Conservation (phyloP, 2,888 invertebrate species). For the Eupithecia abbreviata region DNA sequence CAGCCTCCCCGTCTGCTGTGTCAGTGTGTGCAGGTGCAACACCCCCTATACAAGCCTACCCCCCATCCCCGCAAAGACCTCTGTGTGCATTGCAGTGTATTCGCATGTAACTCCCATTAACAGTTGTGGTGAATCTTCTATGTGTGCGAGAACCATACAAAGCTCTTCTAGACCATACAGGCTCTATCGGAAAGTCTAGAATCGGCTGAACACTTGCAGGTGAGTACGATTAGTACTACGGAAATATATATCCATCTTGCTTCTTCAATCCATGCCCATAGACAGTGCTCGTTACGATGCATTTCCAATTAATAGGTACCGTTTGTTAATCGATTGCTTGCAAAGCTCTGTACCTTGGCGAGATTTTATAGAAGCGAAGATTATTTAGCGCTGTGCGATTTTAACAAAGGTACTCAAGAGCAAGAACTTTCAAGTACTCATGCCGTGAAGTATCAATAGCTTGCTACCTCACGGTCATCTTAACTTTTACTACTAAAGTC, state of each 20-base stretch:
- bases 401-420: background rate
- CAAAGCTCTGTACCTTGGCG: conserved; percentile 24
- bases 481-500: background rate
- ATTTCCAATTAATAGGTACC: background rate
- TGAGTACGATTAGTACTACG: conserved; percentile 1
- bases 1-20: conserved; percentile 40
- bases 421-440: background rate
- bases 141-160: conserved; percentile 30
- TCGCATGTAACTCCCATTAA: conserved; percentile 33
- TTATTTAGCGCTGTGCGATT: conserved; percentile 3
- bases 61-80: conserved; percentile 50
- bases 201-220: conserved; percentile 14
- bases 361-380: background rate
- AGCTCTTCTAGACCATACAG: conserved; percentile 18
- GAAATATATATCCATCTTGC: conserved; percentile 4
- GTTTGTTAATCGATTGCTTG: background rate
- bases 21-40: conserved; percentile 51
- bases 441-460: background rate
- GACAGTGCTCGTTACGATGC: background rate
- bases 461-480: background rate
- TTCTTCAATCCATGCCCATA: background rate
- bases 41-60: conserved; percentile 53
- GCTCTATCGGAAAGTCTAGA: conserved; percentile 12
- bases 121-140: conserved; percentile 34
- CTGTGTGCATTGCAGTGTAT: conserved; percentile 37